Evolutionary conservation across 2,113 vertebrate genomes (phyloP), one percentile per base, ranked within the genome.

Genomic region (Cyanoramphus novaezelandiae): DNA sequence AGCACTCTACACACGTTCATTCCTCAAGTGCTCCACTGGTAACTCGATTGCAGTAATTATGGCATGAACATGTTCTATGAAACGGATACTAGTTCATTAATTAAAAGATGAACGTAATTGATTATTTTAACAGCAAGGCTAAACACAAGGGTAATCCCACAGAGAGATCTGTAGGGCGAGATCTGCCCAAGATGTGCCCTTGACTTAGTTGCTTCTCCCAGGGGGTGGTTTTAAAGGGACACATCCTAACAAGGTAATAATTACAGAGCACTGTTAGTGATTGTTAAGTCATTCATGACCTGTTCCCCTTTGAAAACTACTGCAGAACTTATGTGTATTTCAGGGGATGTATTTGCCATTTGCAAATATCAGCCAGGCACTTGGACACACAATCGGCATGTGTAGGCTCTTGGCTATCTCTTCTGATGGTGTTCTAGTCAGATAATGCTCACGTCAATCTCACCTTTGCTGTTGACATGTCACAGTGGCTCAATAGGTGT

Each of bases 41-140:
- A 95, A 68, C 77, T 68, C 88, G 84, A 84, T 47, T 78, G 82
- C 5, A 0, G 72, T 91, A 97, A 96, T 95, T 96, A 95, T 3
- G 0, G 80, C 55, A 31, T 31, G 47, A 94, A 77, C 80, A 62
- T 79, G 88, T 93, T 92, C 88, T 96, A 47, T 89, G 93, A 91
- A 96, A 96, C 0, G 31, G 83, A 96, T 93, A 93, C 92, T 79
- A 69, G 92, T 87, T 86, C 93, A 96, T 95, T 96, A 96, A 94
- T 95, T 95, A 93, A 78, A 72, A 92, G 83, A 92, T 62, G 88
- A 97, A 89, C 14, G 6, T 88, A 94, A 96, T 94, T 97, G 95
- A 97, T 96, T 97, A 84, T 91, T 93, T 86, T 91, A 96, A 92
- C 69, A 82, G 79, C 64, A 86, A 92, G 85, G 65, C 93, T 93